Evolutionary conservation across 2,888 invertebrate genomes (phyloP).

Genomic region (Latrodectus hesperus): DNA sequence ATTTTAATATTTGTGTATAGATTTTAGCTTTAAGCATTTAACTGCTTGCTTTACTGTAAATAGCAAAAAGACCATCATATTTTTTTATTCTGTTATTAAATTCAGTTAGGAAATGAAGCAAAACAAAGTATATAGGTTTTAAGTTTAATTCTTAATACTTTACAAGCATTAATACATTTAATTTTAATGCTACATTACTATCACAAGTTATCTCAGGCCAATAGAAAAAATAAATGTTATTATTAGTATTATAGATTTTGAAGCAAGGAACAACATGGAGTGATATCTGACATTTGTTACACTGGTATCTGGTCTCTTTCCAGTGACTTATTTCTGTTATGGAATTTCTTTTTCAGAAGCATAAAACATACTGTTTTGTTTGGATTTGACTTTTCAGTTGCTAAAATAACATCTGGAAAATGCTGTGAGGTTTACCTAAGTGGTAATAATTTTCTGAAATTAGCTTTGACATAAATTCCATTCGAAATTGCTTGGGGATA

Average conservation of each 20-base stretch:
- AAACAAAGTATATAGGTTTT: no score
- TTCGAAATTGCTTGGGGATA: neutral
- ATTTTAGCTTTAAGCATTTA: no score
- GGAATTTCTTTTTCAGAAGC: neutral
- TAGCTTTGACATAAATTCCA: neutral
- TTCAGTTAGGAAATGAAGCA: no score
- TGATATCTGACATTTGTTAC: slow-evolving; percentile 8
- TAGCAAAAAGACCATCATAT: no score
- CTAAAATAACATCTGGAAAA: slow-evolving; percentile 1
- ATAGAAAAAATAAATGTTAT: no score
- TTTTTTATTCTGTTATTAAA: no score
- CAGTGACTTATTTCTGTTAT: neutral
- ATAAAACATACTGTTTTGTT: slow-evolving; percentile 8
- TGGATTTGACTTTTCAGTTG: slow-evolving; percentile 7
- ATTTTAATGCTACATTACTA: neutral
- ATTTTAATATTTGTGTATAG: no score
- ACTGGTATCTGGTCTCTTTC: neutral
- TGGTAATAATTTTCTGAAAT: neutral
- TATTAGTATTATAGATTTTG: neutral
- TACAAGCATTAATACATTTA: neutral
- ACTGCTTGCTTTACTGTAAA: no score
- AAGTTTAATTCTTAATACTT: neutral
- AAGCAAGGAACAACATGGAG: slow-evolving; percentile 10
- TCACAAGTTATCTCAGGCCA: neutral
- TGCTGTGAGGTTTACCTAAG: neutral